Base-by-base conservation (phyloP, 2,888 invertebrate species). In the Drosophila mayaguana region DNA sequence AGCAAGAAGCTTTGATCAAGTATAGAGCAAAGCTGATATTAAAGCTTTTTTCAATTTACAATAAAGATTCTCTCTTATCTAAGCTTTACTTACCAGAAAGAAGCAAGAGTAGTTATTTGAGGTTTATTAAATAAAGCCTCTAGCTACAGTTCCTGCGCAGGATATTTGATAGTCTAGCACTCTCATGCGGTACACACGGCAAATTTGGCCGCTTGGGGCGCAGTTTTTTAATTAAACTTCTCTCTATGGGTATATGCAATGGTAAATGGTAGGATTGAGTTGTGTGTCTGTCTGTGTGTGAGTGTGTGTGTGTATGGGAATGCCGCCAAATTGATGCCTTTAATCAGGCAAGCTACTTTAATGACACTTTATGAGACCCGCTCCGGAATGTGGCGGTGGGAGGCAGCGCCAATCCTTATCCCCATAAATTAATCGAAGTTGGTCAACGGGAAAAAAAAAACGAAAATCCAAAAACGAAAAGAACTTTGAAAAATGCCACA, bases 371-470 rank as follows among this genome's bases (percentile, higher is more conserved):
- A 83, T 88, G 77, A 63, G 72, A 38, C 14, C 32, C 63, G 28
- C 25, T 16, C 18, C 40, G 48, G 36, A 36, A 16, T 20, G 20
- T 14, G 22, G 22, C 38, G 0, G n/a, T 22, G 42, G 16, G 56
- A 7, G 18, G 46, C 60, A 42, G 54, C 38, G 62, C 64, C 72
- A 76, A 76, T 75, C 53, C 83, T 76, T 82, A 76, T 65, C 74
- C 80, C 83, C 69, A 88, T 83, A 86, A 83, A 88, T 84, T 84
- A 89, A 84, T 87, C 78, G 74, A 87, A 80, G 56, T 74, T 75
- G 86, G 63, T 67, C 63, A 67, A 57, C 32, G 55, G 51, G 28
- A 57, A 73, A 63, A 22, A 20, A 65, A 77, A 63, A 18, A n/a
- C n/a, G n/a, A n/a, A 20, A 18, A 43, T 11, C 9, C 34, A 20